Evolutionary conservation across 2,113 vertebrate species (phyloP).

Genomic region (Melanocharis versteri): DNA sequence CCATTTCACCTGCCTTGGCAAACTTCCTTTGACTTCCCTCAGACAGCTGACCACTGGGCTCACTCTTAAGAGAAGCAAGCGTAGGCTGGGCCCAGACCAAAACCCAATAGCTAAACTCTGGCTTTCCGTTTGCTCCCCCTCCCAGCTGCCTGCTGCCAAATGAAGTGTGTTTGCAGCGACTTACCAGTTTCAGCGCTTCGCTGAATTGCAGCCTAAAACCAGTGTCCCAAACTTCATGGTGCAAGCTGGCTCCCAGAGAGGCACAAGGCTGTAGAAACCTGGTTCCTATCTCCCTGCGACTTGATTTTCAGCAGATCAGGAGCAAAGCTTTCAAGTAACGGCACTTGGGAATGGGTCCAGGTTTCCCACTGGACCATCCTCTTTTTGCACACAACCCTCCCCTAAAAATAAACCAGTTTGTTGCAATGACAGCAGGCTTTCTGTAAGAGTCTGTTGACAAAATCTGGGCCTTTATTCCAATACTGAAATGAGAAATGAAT

Average conservation of each 20-base stretch:
- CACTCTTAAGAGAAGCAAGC: fast-evolving
- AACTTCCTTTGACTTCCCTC: not conserved
- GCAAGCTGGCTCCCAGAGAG: not conserved
- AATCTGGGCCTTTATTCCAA: not conserved
- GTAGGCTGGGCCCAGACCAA: not conserved
- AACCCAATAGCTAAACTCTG: not conserved
- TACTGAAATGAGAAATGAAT: not conserved
- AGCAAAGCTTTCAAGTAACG: not conserved
- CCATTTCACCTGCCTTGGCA: not conserved
- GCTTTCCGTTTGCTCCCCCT: not conserved
- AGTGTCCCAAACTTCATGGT: fast-evolving
- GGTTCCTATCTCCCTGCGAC: not conserved
- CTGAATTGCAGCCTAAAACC: not conserved
- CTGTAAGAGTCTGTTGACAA: not conserved
- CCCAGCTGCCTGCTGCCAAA: fast-evolving
- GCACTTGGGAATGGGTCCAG: not conserved
- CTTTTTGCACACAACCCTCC: not conserved
- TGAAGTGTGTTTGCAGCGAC: fast-evolving
- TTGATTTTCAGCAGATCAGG: not conserved
- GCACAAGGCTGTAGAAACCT: not conserved
- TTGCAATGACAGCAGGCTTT: not conserved
- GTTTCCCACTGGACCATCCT: not conserved
- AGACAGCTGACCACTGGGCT: not conserved
- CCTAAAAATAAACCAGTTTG: not conserved
- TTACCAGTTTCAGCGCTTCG: not conserved